Conservation (phyloP, 2,797 vertebrate species). For the Myotis pilosus region DNA sequence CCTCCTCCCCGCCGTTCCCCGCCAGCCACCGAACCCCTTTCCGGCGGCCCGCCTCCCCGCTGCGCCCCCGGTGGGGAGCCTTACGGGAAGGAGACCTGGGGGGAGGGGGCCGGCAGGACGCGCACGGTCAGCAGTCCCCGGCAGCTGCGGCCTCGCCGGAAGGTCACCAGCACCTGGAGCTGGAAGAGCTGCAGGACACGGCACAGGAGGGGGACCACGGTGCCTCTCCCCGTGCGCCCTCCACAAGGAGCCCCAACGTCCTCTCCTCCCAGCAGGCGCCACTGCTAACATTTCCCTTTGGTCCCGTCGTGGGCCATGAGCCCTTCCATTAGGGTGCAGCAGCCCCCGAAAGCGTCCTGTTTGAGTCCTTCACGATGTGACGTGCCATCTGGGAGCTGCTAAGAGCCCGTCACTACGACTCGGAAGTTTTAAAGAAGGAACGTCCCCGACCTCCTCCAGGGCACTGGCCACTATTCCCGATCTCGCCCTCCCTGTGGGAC, state of each 20-base stretch:
- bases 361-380: neutral
- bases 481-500: neutral
- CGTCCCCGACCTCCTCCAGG: neutral
- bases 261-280: neutral
- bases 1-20: neutral
- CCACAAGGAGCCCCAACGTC: neutral
- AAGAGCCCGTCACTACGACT: neutral
- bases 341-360: neutral
- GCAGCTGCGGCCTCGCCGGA: conserved; percentile 75
- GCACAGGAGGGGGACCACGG: neutral
- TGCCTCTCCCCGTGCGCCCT: neutral
- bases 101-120: conserved; percentile 73
- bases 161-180: conserved; percentile 79
- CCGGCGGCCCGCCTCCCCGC: neutral
- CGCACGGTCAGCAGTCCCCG: conserved; percentile 74
- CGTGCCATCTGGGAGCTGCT: neutral
- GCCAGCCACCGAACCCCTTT: neutral
- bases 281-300: neutral
- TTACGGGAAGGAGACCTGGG: conserved; percentile 82
- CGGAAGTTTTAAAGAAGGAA: neutral
- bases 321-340: neutral
- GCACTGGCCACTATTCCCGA: neutral
- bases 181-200: conserved; percentile 71
- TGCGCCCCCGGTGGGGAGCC: conserved; percentile 8
- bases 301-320: neutral